Percentiles rank a stretch among this genome's conserved stretches.
Conservation (phyloP, 2,113 vertebrate species). For the Manacus vitellinus region DNA sequence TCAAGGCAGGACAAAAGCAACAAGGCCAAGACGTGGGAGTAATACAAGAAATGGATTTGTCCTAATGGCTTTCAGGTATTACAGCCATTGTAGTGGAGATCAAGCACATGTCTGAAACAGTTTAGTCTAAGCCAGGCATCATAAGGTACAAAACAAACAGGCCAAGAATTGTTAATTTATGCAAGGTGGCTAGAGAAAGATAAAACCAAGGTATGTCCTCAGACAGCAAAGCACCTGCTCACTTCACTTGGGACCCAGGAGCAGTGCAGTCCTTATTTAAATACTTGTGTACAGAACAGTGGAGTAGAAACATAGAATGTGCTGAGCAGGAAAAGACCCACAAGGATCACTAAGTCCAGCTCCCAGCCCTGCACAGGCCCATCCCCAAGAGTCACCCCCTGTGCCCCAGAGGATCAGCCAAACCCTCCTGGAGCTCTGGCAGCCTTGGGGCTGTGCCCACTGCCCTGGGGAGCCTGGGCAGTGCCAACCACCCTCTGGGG, state of each 20-base stretch:
- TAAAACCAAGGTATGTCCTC: not conserved
- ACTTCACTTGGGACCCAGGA: not conserved
- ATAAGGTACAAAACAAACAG: not conserved
- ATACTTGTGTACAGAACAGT: not conserved
- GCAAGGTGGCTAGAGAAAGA: not conserved
- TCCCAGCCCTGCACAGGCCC: accelerated
- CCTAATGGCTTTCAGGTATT: not conserved
- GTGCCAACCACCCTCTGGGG: not conserved
- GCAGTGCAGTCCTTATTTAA: not conserved
- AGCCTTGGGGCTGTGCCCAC: not conserved
- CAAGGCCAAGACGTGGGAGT: not conserved
- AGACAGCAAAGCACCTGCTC: not conserved
- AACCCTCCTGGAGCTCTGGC: not conserved
- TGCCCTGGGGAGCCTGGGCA: not conserved
- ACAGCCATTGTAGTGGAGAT: not conserved
- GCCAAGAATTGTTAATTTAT: not conserved
- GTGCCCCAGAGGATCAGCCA: not conserved
- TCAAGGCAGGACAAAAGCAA: constrained; percentile 28
- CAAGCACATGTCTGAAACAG: not conserved
- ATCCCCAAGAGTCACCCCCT: not conserved
- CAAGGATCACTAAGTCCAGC: accelerated
- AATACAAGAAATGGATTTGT: constrained; percentile 43
- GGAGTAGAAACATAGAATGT: not conserved
- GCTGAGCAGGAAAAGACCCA: not conserved
- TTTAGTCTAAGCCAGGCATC: not conserved